Evolutionary conservation across 2,888 invertebrate species (phyloP).

Genomic region (Acleris laterana): DNA sequence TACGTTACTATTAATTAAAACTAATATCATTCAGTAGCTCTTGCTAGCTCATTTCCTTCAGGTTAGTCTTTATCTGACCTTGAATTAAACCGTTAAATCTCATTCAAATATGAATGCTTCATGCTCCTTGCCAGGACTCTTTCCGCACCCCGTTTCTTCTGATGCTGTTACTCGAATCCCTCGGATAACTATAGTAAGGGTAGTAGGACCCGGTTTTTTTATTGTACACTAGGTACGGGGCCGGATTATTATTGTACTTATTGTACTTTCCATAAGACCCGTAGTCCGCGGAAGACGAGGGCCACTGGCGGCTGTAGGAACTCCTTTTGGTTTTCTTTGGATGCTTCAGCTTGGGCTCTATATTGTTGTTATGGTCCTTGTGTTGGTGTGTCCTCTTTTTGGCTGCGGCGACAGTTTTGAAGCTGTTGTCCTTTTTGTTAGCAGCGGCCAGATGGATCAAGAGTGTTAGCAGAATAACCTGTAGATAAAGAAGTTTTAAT

Average conservation of each 20-base stretch:
- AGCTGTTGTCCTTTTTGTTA: slow-evolving; percentile 22
- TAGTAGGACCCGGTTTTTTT: slow-evolving; percentile 68
- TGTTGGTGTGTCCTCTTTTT: slow-evolving; percentile 13
- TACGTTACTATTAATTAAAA: too few relatives aligned
- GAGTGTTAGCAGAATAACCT: slow-evolving; percentile 46
- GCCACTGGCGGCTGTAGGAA: slow-evolving; percentile 46
- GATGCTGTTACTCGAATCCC: slow-evolving; percentile 46
- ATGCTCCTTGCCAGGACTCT: not conserved
- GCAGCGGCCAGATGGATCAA: slow-evolving; percentile 41
- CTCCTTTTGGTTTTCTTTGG: slow-evolving; percentile 51
- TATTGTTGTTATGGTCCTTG: slow-evolving; percentile 10
- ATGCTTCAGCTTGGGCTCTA: slow-evolving; percentile 30
- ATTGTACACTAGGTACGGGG: slow-evolving; percentile 72
- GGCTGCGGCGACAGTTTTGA: slow-evolving; percentile 7
- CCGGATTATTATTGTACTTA: slow-evolving; percentile 49
- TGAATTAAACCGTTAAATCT: too few relatives aligned
- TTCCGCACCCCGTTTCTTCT: slow-evolving; percentile 41
- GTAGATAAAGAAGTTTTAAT: slow-evolving; percentile 36
- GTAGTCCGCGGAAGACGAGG: slow-evolving; percentile 7
- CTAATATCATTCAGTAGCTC: too few relatives aligned
- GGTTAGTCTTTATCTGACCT: too few relatives aligned
- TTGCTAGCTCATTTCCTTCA: too few relatives aligned
- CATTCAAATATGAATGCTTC: too few relatives aligned
- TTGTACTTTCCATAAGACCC: slow-evolving; percentile 37
- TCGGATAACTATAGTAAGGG: slow-evolving; percentile 67